A percentile compares a stretch with the other conserved stretches of the same genome.
These are phyloP conservation scores for Sminthurides aquaticus DNA, from an alignment of 2,888 invertebrate species.

Conservation along the genomic window DNA sequence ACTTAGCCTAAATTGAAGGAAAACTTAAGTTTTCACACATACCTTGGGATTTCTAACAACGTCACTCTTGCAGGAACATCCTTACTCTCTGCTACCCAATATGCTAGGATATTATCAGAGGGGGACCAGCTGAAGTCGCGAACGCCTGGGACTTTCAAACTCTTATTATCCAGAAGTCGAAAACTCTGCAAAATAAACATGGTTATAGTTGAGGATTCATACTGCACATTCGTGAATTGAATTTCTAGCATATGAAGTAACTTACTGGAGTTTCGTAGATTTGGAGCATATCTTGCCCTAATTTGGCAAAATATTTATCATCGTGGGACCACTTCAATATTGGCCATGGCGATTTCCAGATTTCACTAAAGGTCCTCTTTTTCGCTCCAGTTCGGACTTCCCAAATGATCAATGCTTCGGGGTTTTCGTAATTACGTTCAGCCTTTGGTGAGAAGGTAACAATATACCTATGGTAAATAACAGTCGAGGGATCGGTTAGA, in stretches of 20 bases:
- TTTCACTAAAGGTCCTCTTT: conserved; percentile 81
- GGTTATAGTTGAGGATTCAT: neutral
- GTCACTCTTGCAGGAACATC: conserved; percentile 93
- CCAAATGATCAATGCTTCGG: conserved; percentile 82
- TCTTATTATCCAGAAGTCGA: conserved; percentile 86
- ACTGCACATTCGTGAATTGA: neutral
- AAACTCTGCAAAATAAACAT: conserved; percentile 59
- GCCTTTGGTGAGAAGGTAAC: conserved; percentile 85
- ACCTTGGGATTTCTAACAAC: conserved; percentile 81
- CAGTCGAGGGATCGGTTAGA: no score
- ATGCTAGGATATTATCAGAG: conserved; percentile 88
- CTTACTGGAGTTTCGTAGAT: conserved; percentile 87
- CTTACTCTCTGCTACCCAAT: conserved; percentile 97
- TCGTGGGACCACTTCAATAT: conserved; percentile 96
- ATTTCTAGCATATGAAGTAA: neutral
- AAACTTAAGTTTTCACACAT: conserved; percentile 18
- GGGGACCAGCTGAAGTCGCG: conserved; percentile 98
- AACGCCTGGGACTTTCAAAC: conserved; percentile 81
- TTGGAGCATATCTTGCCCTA: conserved; percentile 74
- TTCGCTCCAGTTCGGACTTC: conserved; percentile 90
- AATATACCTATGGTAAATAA: conserved; percentile 58
- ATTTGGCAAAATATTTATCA: conserved; percentile 86
- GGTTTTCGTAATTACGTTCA: conserved; percentile 55
- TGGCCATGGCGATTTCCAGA: conserved; percentile 70
- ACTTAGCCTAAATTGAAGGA: neutral